Base-by-base conservation (phyloP, 64 coral and sea anemone genomes). In the Hydrozoanthus tunicans region DNA sequence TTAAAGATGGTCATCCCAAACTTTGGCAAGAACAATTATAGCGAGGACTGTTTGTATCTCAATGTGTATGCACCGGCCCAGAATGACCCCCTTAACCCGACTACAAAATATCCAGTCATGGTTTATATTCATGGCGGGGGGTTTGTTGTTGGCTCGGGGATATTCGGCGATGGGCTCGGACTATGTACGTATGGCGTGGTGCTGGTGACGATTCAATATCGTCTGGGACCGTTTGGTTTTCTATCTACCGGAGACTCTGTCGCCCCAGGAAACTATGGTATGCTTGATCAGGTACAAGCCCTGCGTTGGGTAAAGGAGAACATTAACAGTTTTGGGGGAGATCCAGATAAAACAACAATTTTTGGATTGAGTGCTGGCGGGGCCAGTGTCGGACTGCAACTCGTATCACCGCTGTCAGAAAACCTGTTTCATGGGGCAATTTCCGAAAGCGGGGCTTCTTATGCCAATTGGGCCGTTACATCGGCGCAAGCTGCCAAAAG, bases 401-500 rank as follows among this genome's bases (percentile, higher is more conserved):
- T 92, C 8, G 7, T 92, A 9, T 92, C 91, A 6, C 91, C 91
- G 8, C 81, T 92, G 15, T 92, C 91, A 10, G 20, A 53, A 51
- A 55, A 59, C 67, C 32, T 92, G 4, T 85, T 92, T 12, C 91
- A 92, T 2, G 67, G 77, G 4, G 81, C 27, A 14, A 92, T 92
- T 32, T 61, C 91, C 56, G 91, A 92, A 51, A 92, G 91, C 9
- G 91, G 91, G 0, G 91, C 85, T 9, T 80, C 84, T 78, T 26
- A 85, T 12, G 76, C 58, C n/a, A 57, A 80, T 4, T 92, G 82
- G 62, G 27, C 66, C 4, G 65, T 57, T 77, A 70, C 51, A 58
- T n/a, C 59, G 53, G 6, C 13, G 4, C 14, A 51, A 3, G 53
- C 62, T 51, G 80, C 77, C 14, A 5, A 9, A 5, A 8, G 9